Evolutionary conservation across 2,797 vertebrate genomes (phyloP).

Genomic region (Cyprinella venusta): DNA sequence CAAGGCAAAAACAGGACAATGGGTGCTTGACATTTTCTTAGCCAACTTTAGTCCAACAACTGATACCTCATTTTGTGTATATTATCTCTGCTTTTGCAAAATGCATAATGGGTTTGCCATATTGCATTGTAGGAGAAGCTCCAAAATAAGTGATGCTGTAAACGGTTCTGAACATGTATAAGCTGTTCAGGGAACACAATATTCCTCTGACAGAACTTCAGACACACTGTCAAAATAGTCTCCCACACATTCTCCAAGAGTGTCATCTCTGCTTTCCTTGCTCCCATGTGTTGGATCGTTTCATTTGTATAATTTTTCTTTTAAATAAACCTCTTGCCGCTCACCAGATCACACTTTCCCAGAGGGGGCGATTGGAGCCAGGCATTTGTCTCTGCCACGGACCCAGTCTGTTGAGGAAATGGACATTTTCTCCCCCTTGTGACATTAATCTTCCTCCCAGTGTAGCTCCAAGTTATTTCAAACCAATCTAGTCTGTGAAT

Average conservation of each 20-base stretch:
- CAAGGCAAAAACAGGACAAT: constrained; percentile 27
- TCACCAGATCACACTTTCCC: constrained; percentile 31
- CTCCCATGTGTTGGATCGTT: background rate
- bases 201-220: constrained; percentile 4
- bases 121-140: background rate
- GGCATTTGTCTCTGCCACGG: constrained; percentile 12
- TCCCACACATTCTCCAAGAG: constrained; percentile 24
- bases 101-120: background rate
- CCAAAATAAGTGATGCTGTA: background rate
- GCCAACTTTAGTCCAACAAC: constrained; percentile 5
- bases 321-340: constrained; percentile 7
- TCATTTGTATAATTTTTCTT: constrained; percentile 7
- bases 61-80: background rate
- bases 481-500: constrained; percentile 45
- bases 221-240: background rate
- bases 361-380: background rate
- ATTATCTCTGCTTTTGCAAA: background rate
- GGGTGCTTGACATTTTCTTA: constrained; percentile 1
- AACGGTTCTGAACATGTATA: background rate
- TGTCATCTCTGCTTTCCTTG: background rate
- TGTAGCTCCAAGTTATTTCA: constrained; percentile 49
- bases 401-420: constrained; percentile 36
- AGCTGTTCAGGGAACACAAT: background rate
- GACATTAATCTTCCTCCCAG: constrained; percentile 45
- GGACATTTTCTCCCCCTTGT: constrained; percentile 5